Base-by-base conservation (phyloP, 2,113 vertebrate genomes). In the Silurus meridionalis region DNA sequence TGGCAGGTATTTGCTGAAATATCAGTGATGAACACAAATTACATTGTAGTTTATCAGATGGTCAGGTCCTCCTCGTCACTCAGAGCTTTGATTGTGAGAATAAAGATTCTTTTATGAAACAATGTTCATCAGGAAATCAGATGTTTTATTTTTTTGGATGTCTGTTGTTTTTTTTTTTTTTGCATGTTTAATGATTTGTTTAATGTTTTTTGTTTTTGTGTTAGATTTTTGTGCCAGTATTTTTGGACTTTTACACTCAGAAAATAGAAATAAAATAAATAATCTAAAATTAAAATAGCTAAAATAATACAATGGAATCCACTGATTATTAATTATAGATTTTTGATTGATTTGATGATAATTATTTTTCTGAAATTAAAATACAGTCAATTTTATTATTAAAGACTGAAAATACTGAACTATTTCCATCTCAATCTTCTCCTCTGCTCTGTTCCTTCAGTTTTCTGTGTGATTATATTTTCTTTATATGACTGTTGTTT, bases 341-440 rank as follows among this genome's bases (percentile, higher is more conserved):
- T 37, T 37, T 37, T 69, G 17, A 37, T 1, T 28, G 28, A n/a
- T 15, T 69, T 37, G 13, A 6, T 13, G 28, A 5, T 9, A 48
- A 72, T 48, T 48, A 8, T 50, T 10, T 23, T 13, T 52, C 71
- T 23, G 8, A 52, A 11, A 58, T 28, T 58, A 25, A 37, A 58
- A 50, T 61, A n/a, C 14, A 0, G 8, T 46, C 0, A 58, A 69
- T n/a, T 48, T 72, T 74, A 6, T 60, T 52, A 10, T 64, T 60
- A 77, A 64, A 84, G 83, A 4, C 83, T 77, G 48, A 64, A 84
- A 84, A 84, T 84, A 64, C 71, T 84, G 71, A 53, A 58, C 46
- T 1, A n/a, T 21, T 61, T 50, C 15, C 61, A 14, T 11, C 3
- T 9, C 8, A 1, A 46, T 50, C 55, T 21, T 52, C 15, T 23